Evolutionary conservation across 2,797 vertebrate genomes (phyloP), one percentile per base, ranked within the genome.

Genomic region (Pempheris klunzingeri): DNA sequence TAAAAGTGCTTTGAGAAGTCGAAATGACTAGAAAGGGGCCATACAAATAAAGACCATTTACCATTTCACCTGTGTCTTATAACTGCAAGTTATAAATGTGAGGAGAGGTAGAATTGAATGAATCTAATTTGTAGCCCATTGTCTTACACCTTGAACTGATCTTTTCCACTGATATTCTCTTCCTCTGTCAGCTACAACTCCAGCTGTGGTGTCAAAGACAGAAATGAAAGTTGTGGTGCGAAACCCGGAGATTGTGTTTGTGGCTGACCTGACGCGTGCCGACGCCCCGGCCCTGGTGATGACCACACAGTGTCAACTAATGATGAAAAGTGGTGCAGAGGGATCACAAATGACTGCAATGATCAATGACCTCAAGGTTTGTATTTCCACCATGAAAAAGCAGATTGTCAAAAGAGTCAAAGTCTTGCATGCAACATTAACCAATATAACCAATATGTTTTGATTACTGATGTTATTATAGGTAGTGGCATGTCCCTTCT

Each of bases 241-340:
- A 91, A 98, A 99, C 88, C 97, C 98, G 1, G 97, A 99, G 91
- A 96, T 99, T 20, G 96, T 98, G 22, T 99, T 99, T 85, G 98
- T 99, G 88, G 98, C 97, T 0, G 98, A 99, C 86, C 94, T 99
- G 92, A 97, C 97, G n/a, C 96, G 95, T 58, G 96, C 94, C 6
- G 97, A 99, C 55, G 97, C 97, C 58, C 97, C 97, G 15, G 95
- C 98, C 1, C 87, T 99, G 55, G 97, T 99, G 39, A 94, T 97
- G 93, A 98, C 97, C 71, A 96, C 96, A 1, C 95, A 98, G 58
- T 98, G 97, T 84, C 97, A 99, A 71, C 86, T 98, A 64, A 77
- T 91, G 59, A 97, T 96, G 83, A 96, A 96, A 88, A 96, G 87
- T 43, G 91, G 92, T 36, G 90, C 94, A 22, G 93, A 96, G 52